Conservation (phyloP, 2,888 invertebrate genomes). For the Kuschelorhynchus macadamiae region DNA sequence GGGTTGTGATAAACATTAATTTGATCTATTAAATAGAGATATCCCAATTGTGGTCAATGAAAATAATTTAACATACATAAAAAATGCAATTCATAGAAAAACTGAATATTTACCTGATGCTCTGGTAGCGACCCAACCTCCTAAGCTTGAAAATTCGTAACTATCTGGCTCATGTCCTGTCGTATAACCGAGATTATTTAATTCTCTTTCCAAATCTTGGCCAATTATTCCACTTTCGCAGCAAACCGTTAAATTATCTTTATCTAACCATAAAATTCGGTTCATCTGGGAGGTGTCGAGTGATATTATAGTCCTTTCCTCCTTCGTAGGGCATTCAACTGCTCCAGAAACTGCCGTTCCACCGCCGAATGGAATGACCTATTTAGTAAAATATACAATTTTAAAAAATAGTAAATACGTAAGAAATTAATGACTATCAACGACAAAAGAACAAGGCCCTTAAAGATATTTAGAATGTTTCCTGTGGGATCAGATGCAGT, state of each 20-base stretch:
- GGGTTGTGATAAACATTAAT: too few species aligned
- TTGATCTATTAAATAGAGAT: too few species aligned
- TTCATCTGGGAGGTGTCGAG: constrained; percentile 98
- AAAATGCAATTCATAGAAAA: too few species aligned
- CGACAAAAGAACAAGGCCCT: too few species aligned
- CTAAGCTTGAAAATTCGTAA: constrained; percentile 96
- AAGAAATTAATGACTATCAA: too few species aligned
- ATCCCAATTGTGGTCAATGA: too few species aligned
- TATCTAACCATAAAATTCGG: constrained; percentile 93
- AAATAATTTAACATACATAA: too few species aligned
- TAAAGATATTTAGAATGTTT: too few species aligned
- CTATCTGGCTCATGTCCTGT: constrained; percentile 99
- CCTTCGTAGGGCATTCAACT: constrained; percentile 84
- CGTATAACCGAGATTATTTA: constrained; percentile 84
- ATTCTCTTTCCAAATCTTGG: constrained; percentile 91
- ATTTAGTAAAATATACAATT: neutral
- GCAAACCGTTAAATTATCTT: constrained; percentile 84
- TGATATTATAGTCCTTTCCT: constrained; percentile 86
- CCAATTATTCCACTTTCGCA: constrained; percentile 94
- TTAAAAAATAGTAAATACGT: too few species aligned
- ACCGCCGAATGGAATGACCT: constrained; percentile 84
- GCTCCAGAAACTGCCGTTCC: constrained; percentile 61
- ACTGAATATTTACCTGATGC: constrained; percentile 75
- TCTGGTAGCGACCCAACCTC: constrained; percentile 84
- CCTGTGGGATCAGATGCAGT: too few species aligned